These are phyloP conservation scores for Hoplodrina blanda DNA, from an alignment of 2,888 invertebrate genomes.

Conservation along the genomic window DNA sequence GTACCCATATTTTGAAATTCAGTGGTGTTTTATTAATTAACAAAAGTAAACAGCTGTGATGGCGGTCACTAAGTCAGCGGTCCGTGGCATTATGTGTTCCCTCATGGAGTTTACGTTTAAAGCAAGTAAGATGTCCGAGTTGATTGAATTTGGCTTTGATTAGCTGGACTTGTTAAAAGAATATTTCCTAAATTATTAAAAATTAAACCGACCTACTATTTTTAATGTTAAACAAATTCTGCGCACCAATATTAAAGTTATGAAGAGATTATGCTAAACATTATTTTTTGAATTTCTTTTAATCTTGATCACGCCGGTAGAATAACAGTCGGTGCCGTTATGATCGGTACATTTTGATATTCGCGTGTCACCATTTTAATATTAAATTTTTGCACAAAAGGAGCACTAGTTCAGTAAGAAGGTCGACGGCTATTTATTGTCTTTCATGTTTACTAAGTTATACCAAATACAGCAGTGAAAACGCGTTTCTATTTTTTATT, in stretches of 20 bases:
- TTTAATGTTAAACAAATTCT: slow-evolving; percentile 14
- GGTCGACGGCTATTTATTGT: slow-evolving; percentile 69
- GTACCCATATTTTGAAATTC: slow-evolving; percentile 66
- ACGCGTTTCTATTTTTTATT: slow-evolving; percentile 57
- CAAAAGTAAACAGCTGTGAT: slow-evolving; percentile 64
- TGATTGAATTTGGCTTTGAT: slow-evolving; percentile 23
- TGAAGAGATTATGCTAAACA: slow-evolving; percentile 32
- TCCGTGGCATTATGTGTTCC: slow-evolving; percentile 88
- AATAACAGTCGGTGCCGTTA: slow-evolving; percentile 68
- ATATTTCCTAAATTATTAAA: not conserved
- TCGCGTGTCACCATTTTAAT: slow-evolving; percentile 65
- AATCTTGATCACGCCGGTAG: slow-evolving; percentile 57
- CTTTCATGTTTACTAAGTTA: slow-evolving; percentile 59
- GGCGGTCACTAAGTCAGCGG: slow-evolving; percentile 85
- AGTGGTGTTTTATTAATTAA: slow-evolving; percentile 47
- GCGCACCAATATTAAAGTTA: slow-evolving; percentile 7
- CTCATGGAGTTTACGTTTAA: slow-evolving; percentile 89
- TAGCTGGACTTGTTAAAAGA: not conserved
- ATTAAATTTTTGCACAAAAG: slow-evolving; percentile 65
- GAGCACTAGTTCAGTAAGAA: slow-evolving; percentile 67
- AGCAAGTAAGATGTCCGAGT: slow-evolving; percentile 84
- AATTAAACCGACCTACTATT: slow-evolving; percentile 1
- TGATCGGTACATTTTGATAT: slow-evolving; percentile 67
- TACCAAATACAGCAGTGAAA: slow-evolving; percentile 40
- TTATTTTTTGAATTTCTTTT: slow-evolving; percentile 50